Conservation (phyloP, 2,888 invertebrate species). For the Molanna angustata region DNA sequence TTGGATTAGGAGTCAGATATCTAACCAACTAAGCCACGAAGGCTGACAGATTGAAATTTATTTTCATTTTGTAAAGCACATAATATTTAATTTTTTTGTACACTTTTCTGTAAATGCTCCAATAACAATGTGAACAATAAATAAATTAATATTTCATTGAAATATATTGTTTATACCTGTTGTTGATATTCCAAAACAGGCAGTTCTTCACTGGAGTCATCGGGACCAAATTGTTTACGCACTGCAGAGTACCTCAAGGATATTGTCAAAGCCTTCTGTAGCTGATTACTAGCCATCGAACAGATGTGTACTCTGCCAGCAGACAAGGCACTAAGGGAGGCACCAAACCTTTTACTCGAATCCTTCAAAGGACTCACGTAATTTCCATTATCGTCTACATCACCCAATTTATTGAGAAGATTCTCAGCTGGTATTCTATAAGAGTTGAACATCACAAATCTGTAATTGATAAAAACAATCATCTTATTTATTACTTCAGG, state of each 20-base stretch:
- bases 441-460: conserved; percentile 74
- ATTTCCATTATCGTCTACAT: conserved; percentile 79
- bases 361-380: conserved; percentile 80
- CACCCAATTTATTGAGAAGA: conserved; percentile 81
- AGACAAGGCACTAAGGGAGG: conserved; percentile 79
- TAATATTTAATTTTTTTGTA: background rate
- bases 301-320: conserved; percentile 41
- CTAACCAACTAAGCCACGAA: too few species aligned
- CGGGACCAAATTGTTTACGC: conserved; percentile 84
- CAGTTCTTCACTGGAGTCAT: conserved; percentile 63
- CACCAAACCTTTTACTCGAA: conserved; percentile 79
- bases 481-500: too few species aligned
- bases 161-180: conserved; percentile 54
- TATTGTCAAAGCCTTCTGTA: conserved; percentile 75
- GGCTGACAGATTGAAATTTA: too few species aligned
- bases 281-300: conserved; percentile 56
- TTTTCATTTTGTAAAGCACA: background rate
- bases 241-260: conserved; percentile 85
- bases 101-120: background rate
- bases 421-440: conserved; percentile 77
- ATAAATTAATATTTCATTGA: conserved; percentile 1
- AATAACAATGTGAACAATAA: background rate
- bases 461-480: too few species aligned
- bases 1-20: too few species aligned
- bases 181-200: conserved; percentile 91